phyloP scores from a whole-genome alignment of 2,888 invertebrate species.

The Rutpela maculata region DNA sequence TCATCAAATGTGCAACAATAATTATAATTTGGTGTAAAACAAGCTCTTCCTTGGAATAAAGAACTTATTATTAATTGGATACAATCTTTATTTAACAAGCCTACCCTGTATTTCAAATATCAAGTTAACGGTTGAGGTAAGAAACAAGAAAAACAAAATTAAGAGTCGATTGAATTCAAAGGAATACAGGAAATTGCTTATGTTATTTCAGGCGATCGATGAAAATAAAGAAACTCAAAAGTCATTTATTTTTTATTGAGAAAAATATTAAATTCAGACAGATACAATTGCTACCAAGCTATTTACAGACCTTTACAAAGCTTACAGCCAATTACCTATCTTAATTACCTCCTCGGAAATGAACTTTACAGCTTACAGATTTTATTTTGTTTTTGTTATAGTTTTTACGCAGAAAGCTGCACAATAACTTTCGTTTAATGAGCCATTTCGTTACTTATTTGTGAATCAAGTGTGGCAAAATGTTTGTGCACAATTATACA shows the following conservation, averaged over 20 bases:
- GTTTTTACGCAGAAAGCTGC: neutral
- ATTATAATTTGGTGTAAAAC: too few species aligned
- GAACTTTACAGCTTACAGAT: neutral
- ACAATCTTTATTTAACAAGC: too few species aligned
- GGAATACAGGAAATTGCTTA: constrained; percentile 30
- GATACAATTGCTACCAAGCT: constrained; percentile 22
- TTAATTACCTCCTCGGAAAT: constrained; percentile 9
- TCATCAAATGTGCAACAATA: too few species aligned
- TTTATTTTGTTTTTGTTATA: constrained; percentile 1
- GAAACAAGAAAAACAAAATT: neutral
- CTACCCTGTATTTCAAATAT: neutral
- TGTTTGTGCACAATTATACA: too few species aligned
- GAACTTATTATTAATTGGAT: too few species aligned
- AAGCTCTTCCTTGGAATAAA: too few species aligned
- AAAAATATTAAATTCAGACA: constrained; percentile 26
- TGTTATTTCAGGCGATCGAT: constrained; percentile 17
- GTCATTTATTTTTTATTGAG: constrained; percentile 31
- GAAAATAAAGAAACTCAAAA: constrained; percentile 24
- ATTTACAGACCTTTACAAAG: constrained; percentile 16
- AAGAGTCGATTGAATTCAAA: constrained; percentile 16
- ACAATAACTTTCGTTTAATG: neutral
- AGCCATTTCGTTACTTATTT: too few species aligned
- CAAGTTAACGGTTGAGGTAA: constrained; percentile 4
- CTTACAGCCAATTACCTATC: constrained; percentile 19
- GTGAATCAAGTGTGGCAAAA: too few species aligned